Evolutionary conservation across 2,888 invertebrate species (phyloP).

Genomic region (Salticus scenicus): DNA sequence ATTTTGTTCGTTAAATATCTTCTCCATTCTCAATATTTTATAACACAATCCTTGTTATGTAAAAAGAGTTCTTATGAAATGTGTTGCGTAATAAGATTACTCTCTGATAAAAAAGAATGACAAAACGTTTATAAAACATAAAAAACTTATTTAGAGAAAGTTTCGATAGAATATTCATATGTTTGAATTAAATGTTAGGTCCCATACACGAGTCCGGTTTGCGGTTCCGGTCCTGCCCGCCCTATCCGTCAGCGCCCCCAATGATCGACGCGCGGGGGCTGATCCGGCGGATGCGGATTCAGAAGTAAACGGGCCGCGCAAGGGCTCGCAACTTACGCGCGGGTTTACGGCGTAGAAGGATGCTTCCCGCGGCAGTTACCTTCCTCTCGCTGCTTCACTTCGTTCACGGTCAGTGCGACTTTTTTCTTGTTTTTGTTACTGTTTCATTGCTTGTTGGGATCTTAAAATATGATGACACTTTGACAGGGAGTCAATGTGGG

Average conservation of each 20-base stretch:
- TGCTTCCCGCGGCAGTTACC: conserved; percentile 3
- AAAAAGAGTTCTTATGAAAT: too few relatives aligned
- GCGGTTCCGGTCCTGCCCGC: not conserved
- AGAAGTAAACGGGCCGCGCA: conserved; percentile 4
- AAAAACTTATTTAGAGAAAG: too few relatives aligned
- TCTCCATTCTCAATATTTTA: too few relatives aligned
- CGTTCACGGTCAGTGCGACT: conserved; percentile 4
- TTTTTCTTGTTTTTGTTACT: not conserved
- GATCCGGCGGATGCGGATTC: not conserved
- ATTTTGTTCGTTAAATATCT: too few relatives aligned
- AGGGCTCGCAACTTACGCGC: conserved; percentile 6
- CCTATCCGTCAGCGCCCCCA: conserved; percentile 1
- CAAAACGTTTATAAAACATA: too few relatives aligned
- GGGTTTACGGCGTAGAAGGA: conserved; percentile 1
- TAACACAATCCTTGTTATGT: too few relatives aligned
- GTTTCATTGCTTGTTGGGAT: not conserved
- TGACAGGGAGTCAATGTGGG: not conserved
- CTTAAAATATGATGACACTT: not conserved
- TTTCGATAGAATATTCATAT: too few relatives aligned
- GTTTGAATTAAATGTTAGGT: too few relatives aligned
- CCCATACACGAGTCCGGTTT: not conserved
- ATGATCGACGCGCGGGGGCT: not conserved
- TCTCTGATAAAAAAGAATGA: too few relatives aligned
- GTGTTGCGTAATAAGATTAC: too few relatives aligned
- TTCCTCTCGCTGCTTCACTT: not conserved